These are phyloP conservation scores for Drosophila murphyi DNA, from an alignment of 1,140 invertebrate genomes.

Conservation along the genomic window DNA sequence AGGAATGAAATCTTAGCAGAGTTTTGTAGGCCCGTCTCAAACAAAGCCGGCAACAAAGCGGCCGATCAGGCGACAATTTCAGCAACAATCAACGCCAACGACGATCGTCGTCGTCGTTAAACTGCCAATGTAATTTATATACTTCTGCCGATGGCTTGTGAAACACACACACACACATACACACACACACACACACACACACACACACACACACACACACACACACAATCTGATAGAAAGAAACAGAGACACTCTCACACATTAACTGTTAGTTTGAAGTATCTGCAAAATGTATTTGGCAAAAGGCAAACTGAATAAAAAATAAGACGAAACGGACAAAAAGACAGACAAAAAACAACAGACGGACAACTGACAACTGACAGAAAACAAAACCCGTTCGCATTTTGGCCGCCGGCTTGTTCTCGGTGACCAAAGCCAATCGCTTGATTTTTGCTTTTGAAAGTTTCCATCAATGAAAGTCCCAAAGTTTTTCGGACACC, in stretches of 20 bases:
- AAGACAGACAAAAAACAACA: slow-evolving; percentile 26
- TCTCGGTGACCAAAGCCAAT: slow-evolving; percentile 65
- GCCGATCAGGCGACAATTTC: slow-evolving; percentile 63
- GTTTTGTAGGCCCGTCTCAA: slow-evolving; percentile 50
- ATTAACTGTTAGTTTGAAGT: slow-evolving; percentile 65
- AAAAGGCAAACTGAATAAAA: not conserved
- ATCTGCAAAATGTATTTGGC: slow-evolving; percentile 44
- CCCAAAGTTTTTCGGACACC: slow-evolving; percentile 42
- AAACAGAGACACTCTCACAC: slow-evolving; percentile 26
- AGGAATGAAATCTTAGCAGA: slow-evolving; percentile 23
- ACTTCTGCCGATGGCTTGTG: slow-evolving; percentile 61
- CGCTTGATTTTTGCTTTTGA: slow-evolving; percentile 45
- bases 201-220: slow-evolving; percentile 31
- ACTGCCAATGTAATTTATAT: slow-evolving; percentile 80
- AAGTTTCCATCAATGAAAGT: slow-evolving; percentile 81
- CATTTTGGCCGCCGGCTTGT: slow-evolving; percentile 46
- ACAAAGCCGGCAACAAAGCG: slow-evolving; percentile 53
- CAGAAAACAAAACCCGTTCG: slow-evolving; percentile 52
- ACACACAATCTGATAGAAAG: slow-evolving; percentile 30
- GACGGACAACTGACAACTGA: slow-evolving; percentile 9
- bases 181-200: slow-evolving; percentile 30
- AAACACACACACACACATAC: slow-evolving; percentile 47
- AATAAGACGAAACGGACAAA: slow-evolving; percentile 12
- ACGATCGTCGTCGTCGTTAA: slow-evolving; percentile 52
- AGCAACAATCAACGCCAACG: slow-evolving; percentile 30